These are phyloP conservation scores for Dendropsophus ebraccatus DNA, from an alignment of 2,113 vertebrate species.

Conservation along the genomic window DNA sequence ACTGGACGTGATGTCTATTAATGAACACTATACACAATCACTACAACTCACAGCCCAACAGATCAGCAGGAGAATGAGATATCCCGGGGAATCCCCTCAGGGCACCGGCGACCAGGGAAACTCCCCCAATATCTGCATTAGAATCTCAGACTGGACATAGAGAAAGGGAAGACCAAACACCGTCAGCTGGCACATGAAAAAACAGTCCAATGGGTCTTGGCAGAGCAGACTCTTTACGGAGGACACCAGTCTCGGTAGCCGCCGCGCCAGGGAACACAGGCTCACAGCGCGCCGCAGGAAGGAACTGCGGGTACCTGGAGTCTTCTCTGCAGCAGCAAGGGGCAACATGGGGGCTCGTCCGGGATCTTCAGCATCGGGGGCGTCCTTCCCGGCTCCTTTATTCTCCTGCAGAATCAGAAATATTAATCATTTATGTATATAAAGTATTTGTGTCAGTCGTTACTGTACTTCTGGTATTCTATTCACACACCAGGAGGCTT, in stretches of 20 bases:
- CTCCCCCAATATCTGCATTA: slow-evolving; percentile 81
- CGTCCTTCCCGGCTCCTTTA: slow-evolving; percentile 72
- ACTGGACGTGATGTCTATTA: too few relatives aligned
- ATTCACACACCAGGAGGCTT: neutral
- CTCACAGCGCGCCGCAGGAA: slow-evolving; percentile 79
- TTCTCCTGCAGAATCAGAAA: slow-evolving; percentile 74
- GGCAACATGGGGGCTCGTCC: slow-evolving; percentile 68
- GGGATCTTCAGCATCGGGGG: slow-evolving; percentile 72
- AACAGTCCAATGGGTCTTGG: slow-evolving; percentile 86
- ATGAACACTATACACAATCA: neutral
- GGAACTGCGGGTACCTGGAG: slow-evolving; percentile 93
- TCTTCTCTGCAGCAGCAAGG: slow-evolving; percentile 75
- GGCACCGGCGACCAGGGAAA: slow-evolving; percentile 61
- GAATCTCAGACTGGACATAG: slow-evolving; percentile 80
- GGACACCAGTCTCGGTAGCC: slow-evolving; percentile 79
- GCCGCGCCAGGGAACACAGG: slow-evolving; percentile 73
- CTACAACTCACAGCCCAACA: neutral
- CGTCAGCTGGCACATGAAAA: slow-evolving; percentile 91
- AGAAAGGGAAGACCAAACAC: slow-evolving; percentile 85
- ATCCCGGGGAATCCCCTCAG: neutral
- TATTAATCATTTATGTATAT: neutral
- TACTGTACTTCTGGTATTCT: neutral
- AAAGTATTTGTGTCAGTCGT: neutral
- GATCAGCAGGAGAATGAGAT: too few relatives aligned
- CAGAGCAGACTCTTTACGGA: slow-evolving; percentile 86